phyloP scores from a whole-genome alignment of 2,888 invertebrate species.

The Fragum fragum region DNA sequence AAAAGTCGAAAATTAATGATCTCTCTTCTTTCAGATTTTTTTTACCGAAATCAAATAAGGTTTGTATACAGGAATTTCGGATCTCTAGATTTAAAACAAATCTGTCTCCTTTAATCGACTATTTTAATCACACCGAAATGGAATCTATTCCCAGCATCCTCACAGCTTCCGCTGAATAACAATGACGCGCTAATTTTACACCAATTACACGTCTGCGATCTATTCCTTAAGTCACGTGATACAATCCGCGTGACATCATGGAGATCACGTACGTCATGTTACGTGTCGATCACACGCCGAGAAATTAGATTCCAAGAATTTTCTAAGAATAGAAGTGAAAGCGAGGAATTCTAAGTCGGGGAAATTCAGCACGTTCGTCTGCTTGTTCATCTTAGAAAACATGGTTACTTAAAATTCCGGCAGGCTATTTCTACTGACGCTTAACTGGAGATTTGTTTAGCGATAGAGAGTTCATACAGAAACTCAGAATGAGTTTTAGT shows the following conservation, averaged over 20 bases:
- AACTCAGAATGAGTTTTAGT: no score
- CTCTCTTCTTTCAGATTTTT: no score
- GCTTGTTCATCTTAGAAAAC: conserved; percentile 12
- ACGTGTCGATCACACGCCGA: conserved; percentile 54
- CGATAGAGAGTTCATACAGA: no score
- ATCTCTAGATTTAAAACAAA: background rate
- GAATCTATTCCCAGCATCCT: conserved; percentile 14
- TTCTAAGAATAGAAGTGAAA: conserved; percentile 39
- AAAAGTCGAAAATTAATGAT: no score
- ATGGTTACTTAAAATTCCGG: conserved; percentile 19
- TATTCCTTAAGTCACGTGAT: conserved; percentile 47
- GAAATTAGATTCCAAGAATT: conserved; percentile 41
- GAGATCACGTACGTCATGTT: conserved; percentile 57
- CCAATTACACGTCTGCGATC: conserved; percentile 52
- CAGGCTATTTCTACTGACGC: background rate
- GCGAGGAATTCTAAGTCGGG: conserved; percentile 5
- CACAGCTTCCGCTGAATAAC: conserved; percentile 31
- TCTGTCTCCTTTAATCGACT: background rate
- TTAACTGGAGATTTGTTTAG: background rate
- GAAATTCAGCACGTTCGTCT: conserved; percentile 24
- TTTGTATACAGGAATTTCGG: background rate
- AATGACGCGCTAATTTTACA: conserved; percentile 41
- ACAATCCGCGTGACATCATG: conserved; percentile 48
- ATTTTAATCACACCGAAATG: background rate
- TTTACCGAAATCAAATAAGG: no score